phyloP scores from a whole-genome alignment of 64 coral and sea anemone species.

The Stylophora pistillata region DNA sequence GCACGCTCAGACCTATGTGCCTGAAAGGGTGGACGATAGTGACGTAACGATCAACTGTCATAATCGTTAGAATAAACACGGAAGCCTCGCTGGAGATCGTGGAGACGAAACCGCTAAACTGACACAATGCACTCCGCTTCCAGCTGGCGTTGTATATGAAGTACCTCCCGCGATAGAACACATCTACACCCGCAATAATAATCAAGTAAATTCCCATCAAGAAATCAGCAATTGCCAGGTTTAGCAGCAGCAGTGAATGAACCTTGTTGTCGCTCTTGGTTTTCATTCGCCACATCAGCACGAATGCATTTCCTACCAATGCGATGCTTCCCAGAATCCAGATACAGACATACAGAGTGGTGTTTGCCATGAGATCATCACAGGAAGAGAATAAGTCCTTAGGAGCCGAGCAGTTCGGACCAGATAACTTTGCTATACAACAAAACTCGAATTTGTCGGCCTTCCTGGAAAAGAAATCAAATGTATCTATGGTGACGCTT shows the following conservation, averaged over 20 bases:
- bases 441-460: constrained; percentile 91
- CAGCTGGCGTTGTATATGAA: constrained; percentile 76
- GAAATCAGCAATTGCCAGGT: constrained; percentile 83
- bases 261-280: constrained; percentile 82
- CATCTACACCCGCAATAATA: constrained; percentile 76
- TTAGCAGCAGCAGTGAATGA: constrained; percentile 79
- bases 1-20: constrained; percentile 54
- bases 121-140: constrained; percentile 77
- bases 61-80: constrained; percentile 85
- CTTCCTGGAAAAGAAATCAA: constrained; percentile 50
- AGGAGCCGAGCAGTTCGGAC: constrained; percentile 77
- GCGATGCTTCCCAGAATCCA: constrained; percentile 95
- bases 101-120: constrained; percentile 83
- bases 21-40: constrained; percentile 78
- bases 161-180: constrained; percentile 77
- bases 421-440: constrained; percentile 80
- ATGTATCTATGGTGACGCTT: not conserved
- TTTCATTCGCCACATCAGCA: constrained; percentile 86
- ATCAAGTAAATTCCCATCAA: constrained; percentile 83
- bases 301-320: constrained; percentile 81
- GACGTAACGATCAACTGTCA: constrained; percentile 85
- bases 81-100: constrained; percentile 85
- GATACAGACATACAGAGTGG: constrained; percentile 71
- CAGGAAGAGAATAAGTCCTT: constrained; percentile 89
- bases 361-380: constrained; percentile 80